Percentiles rank a stretch among this genome's conserved stretches.
Conservation (phyloP, 2,888 invertebrate species). For the Dryobota labecula region DNA sequence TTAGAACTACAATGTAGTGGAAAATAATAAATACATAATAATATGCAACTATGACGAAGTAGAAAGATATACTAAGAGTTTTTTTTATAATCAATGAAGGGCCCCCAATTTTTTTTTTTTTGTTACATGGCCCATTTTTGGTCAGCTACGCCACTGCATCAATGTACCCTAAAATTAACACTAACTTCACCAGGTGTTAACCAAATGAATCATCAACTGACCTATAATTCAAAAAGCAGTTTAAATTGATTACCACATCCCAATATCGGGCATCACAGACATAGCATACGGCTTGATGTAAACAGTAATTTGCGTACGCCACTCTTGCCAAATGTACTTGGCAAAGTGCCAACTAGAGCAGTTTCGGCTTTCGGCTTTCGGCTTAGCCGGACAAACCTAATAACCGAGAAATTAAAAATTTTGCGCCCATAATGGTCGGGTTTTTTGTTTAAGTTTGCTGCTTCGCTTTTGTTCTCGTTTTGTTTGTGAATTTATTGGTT, state of each 20-base stretch:
- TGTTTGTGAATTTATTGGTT: slow-evolving; percentile 42
- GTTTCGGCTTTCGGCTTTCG: slow-evolving; percentile 51
- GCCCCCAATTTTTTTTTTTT: too few relatives aligned
- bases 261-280: slow-evolving; percentile 44
- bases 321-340: slow-evolving; percentile 81
- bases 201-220: not conserved
- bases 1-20: too few relatives aligned
- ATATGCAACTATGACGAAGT: too few relatives aligned
- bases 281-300: slow-evolving; percentile 68
- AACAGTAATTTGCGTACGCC: slow-evolving; percentile 81
- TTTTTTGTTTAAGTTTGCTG: slow-evolving; percentile 54
- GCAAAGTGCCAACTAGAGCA: slow-evolving; percentile 75
- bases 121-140: too few relatives aligned
- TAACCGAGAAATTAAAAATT: slow-evolving; percentile 72
- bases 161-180: too few relatives aligned
- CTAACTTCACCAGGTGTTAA: slow-evolving; percentile 16
- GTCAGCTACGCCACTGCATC: too few relatives aligned
- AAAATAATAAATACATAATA: too few relatives aligned
- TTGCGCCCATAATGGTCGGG: slow-evolving; percentile 52
- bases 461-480: slow-evolving; percentile 37
- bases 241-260: slow-evolving; percentile 47
- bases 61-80: too few relatives aligned
- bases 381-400: slow-evolving; percentile 69
- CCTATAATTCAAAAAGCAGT: slow-evolving; percentile 38
- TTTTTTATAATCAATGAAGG: too few relatives aligned